Evolutionary conservation across 2,113 vertebrate species (phyloP).

Genomic region (Seriola aureovittata): DNA sequence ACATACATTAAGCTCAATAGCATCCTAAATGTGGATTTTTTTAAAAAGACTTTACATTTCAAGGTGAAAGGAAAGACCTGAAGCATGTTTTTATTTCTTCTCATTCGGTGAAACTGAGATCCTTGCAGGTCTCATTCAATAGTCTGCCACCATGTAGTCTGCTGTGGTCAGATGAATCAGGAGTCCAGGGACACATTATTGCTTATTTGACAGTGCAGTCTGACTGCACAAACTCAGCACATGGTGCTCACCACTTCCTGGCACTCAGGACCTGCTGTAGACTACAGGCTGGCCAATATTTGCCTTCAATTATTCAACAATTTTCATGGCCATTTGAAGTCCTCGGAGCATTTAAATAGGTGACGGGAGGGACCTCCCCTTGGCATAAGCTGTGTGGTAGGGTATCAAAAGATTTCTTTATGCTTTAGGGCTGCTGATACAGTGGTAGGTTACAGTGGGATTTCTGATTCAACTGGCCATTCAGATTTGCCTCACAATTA

Average conservation of each 20-base stretch:
- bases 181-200: slow-evolving; percentile 86
- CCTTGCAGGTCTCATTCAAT: slow-evolving; percentile 82
- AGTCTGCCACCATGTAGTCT: slow-evolving; percentile 86
- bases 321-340: slow-evolving; percentile 82
- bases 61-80: slow-evolving; percentile 71
- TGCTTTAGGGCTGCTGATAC: slow-evolving; percentile 30
- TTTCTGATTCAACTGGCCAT: slow-evolving; percentile 34
- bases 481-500: slow-evolving; percentile 13
- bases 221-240: slow-evolving; percentile 85
- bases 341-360: slow-evolving; percentile 71
- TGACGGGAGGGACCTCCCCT: slow-evolving; percentile 59
- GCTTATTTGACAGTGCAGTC: slow-evolving; percentile 86
- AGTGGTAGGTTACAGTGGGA: slow-evolving; percentile 19
- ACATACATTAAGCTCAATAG: slow-evolving; percentile 69
- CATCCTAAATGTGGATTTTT: slow-evolving; percentile 33
- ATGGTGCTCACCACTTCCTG: slow-evolving; percentile 83
- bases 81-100: slow-evolving; percentile 58
- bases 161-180: slow-evolving; percentile 84
- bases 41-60: slow-evolving; percentile 57
- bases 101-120: slow-evolving; percentile 74
- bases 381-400: slow-evolving; percentile 49
- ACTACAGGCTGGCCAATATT: slow-evolving; percentile 81
- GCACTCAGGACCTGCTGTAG: slow-evolving; percentile 78
- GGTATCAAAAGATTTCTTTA: slow-evolving; percentile 55
- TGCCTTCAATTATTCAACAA: slow-evolving; percentile 84